phyloP scores from a whole-genome alignment of 2,888 invertebrate genomes.

The Orthonychiurus folsomi region DNA sequence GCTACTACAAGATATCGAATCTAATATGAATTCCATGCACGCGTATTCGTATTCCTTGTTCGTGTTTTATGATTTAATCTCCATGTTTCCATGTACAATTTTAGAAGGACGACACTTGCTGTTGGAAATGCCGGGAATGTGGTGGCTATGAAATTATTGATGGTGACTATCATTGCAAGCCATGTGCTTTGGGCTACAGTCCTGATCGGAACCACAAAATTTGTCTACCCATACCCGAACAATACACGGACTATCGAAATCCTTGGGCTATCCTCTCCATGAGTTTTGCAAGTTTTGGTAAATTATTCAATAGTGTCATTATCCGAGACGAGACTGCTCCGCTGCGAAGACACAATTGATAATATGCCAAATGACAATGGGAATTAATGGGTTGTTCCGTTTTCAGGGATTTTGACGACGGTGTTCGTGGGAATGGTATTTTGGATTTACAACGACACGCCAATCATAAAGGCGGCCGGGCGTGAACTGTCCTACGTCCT shows the following conservation, averaged over 20 bases:
- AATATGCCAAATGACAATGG: not conserved
- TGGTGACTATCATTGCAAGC: constrained; percentile 47
- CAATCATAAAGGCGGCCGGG: constrained; percentile 50
- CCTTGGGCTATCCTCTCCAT: constrained; percentile 49
- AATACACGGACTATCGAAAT: constrained; percentile 47
- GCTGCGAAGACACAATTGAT: too few species aligned
- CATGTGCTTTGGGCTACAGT: constrained; percentile 45
- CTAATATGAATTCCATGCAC: not conserved
- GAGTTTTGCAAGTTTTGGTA: constrained; percentile 45
- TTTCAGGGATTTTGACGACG: constrained; percentile 46
- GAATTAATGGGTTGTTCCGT: constrained; percentile 4
- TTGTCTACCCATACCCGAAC: constrained; percentile 47
- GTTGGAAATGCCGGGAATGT: constrained; percentile 50
- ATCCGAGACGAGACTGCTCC: not conserved
- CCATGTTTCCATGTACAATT: too few species aligned
- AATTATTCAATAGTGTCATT: too few species aligned
- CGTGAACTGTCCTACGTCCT: constrained; percentile 50
- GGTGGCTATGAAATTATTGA: constrained; percentile 45
- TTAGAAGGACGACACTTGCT: constrained; percentile 48
- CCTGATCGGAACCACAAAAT: constrained; percentile 43
- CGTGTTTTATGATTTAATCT: too few species aligned
- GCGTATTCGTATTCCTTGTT: too few species aligned
- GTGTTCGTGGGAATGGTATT: constrained; percentile 48
- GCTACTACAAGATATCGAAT: too few species aligned
- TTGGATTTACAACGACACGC: constrained; percentile 49